A percentile compares a stretch with the other conserved stretches of the same genome.
These are phyloP conservation scores for Plectrocnemia conspersa DNA, from an alignment of 1,140 invertebrate genomes.

Conservation along the genomic window DNA sequence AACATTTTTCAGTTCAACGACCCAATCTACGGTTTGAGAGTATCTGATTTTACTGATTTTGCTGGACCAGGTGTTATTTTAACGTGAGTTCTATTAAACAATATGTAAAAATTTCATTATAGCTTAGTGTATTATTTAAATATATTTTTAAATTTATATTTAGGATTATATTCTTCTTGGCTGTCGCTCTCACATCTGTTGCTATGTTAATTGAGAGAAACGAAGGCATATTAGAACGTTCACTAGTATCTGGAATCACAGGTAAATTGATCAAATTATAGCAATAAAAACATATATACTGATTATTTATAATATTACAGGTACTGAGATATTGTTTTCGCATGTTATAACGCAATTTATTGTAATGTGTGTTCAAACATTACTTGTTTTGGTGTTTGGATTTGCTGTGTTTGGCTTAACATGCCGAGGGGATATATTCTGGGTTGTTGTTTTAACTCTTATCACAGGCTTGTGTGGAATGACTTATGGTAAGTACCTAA, in stretches of 20 bases:
- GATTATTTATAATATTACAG: slow-evolving; percentile 16
- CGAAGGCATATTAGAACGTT: slow-evolving; percentile 84
- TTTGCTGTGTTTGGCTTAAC: slow-evolving; percentile 80
- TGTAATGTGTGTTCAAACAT: slow-evolving; percentile 80
- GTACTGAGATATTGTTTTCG: slow-evolving; percentile 71
- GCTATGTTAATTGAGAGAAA: slow-evolving; percentile 86
- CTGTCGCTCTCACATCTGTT: slow-evolving; percentile 86
- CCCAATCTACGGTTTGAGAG: slow-evolving; percentile 81
- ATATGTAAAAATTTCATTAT: too few relatives aligned
- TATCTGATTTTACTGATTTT: slow-evolving; percentile 90
- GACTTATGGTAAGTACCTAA: slow-evolving; percentile 70
- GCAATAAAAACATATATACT: background rate
- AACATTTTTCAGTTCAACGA: slow-evolving; percentile 60
- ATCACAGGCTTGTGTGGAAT: slow-evolving; percentile 88
- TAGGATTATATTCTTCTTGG: slow-evolving; percentile 92
- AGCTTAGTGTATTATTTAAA: slow-evolving; percentile 2
- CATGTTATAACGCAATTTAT: slow-evolving; percentile 84
- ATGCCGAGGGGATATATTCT: slow-evolving; percentile 68
- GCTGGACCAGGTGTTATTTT: slow-evolving; percentile 90
- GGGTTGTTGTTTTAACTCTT: slow-evolving; percentile 72
- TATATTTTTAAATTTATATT: slow-evolving; percentile 29
- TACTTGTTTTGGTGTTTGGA: slow-evolving; percentile 74
- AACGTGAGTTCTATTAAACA: slow-evolving; percentile 59
- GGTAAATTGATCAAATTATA: slow-evolving; percentile 39
- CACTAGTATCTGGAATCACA: slow-evolving; percentile 73